phyloP scores from a whole-genome alignment of 1,140 invertebrate species.

The Ceratina japonica region DNA sequence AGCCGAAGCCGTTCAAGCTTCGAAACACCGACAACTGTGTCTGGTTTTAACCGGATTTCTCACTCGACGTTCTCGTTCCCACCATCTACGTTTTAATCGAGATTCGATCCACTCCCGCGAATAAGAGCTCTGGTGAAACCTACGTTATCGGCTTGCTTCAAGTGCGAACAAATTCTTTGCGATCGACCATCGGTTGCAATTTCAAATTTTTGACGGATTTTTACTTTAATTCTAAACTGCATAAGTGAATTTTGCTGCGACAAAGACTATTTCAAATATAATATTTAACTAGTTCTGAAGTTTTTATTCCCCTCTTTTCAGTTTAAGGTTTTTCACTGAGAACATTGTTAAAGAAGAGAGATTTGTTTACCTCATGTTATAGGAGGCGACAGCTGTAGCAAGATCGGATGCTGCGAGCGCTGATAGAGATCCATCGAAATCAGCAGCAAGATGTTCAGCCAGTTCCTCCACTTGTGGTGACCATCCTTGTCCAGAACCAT shows the following conservation, averaged over 20 bases:
- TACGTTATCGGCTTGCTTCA: constrained; percentile 46
- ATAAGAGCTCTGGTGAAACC: constrained; percentile 3
- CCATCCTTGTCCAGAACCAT: constrained; percentile 75
- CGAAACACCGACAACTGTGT: constrained; percentile 55
- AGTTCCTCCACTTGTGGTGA: constrained; percentile 82
- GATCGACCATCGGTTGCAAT: constrained; percentile 27
- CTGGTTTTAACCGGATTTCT: constrained; percentile 61
- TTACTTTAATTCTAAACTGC: no score
- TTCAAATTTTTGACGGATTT: neutral
- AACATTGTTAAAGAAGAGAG: neutral
- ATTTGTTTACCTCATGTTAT: constrained; percentile 86
- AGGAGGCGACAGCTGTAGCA: constrained; percentile 82
- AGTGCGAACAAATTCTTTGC: neutral
- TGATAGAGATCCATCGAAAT: constrained; percentile 89
- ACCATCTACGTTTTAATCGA: constrained; percentile 39
- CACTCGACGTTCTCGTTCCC: constrained; percentile 24
- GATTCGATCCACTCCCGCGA: constrained; percentile 22
- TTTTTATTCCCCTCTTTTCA: neutral
- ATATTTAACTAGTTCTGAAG: neutral
- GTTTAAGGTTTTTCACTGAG: neutral
- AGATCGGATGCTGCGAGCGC: constrained; percentile 86
- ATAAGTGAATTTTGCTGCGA: no score
- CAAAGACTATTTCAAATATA: no score
- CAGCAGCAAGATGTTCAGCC: constrained; percentile 85
- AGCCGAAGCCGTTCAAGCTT: constrained; percentile 12